phyloP scores from a whole-genome alignment of 2,113 vertebrate genomes.

The Cololabis saira region DNA sequence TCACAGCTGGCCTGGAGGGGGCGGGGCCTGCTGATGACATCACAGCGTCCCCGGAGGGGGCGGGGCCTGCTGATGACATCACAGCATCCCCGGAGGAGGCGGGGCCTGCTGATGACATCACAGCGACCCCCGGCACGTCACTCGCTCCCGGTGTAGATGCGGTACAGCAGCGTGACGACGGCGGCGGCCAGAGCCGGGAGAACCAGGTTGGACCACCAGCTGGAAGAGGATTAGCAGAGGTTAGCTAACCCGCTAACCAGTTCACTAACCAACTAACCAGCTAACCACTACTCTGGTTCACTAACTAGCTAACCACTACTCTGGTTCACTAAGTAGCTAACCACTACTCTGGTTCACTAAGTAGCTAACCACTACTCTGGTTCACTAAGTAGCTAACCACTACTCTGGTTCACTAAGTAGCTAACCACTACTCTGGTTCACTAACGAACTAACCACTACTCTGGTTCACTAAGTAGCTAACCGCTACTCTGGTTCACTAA shows the following conservation, averaged over 20 bases:
- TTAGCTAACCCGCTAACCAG: too few species aligned
- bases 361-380: too few species aligned
- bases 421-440: too few species aligned
- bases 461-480: too few species aligned
- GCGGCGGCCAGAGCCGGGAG: constrained; percentile 84
- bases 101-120: constrained; percentile 15
- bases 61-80: too few species aligned
- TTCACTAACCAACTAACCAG: too few species aligned
- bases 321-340: too few species aligned
- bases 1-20: background rate
- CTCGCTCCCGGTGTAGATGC: constrained; percentile 81
- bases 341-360: too few species aligned
- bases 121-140: constrained; percentile 9
- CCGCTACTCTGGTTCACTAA: background rate
- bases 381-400: background rate
- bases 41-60: background rate
- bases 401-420: background rate
- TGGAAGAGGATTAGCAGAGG: too few species aligned
- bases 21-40: constrained; percentile 12
- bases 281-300: background rate
- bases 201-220: constrained; percentile 89
- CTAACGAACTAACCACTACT: too few species aligned
- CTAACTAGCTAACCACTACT: too few species aligned
- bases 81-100: background rate
- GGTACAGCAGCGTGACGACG: constrained; percentile 88